Evolutionary conservation across 2,113 vertebrate species (phyloP).

Genomic region (Phodopus roborovskii): DNA sequence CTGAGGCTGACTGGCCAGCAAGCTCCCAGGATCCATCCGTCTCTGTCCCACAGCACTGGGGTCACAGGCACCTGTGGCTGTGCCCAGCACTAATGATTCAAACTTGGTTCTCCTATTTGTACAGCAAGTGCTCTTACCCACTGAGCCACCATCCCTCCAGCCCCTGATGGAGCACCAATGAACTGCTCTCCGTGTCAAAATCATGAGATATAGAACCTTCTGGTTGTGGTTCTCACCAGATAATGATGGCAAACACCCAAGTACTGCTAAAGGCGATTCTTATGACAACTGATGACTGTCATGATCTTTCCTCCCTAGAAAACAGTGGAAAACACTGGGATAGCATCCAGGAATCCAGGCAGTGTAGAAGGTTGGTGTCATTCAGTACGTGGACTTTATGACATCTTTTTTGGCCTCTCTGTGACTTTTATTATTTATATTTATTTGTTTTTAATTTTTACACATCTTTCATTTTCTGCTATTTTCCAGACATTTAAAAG

Average conservation of each 20-base stretch:
- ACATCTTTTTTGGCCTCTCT: background rate
- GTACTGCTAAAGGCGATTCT: background rate
- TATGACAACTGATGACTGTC: background rate
- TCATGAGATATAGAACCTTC: background rate
- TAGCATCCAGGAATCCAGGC: background rate
- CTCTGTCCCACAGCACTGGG: too few species aligned
- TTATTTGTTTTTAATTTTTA: conserved; percentile 1
- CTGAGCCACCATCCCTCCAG: background rate
- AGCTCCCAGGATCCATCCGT: background rate
- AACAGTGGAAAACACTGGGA: background rate
- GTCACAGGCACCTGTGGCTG: background rate
- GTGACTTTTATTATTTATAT: background rate
- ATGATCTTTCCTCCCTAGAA: background rate
- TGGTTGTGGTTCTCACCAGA: background rate
- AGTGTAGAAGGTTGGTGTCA: background rate
- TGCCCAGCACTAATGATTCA: background rate
- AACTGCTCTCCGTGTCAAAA: background rate
- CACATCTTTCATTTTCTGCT: background rate
- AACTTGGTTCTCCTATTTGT: background rate
- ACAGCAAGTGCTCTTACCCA: background rate
- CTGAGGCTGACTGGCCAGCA: background rate
- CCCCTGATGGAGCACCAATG: background rate
- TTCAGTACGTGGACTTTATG: background rate
- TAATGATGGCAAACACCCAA: background rate
- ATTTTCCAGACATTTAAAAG: background rate